phyloP scores from a whole-genome alignment of 2,888 invertebrate species.

The Cerceris rybyensis region DNA sequence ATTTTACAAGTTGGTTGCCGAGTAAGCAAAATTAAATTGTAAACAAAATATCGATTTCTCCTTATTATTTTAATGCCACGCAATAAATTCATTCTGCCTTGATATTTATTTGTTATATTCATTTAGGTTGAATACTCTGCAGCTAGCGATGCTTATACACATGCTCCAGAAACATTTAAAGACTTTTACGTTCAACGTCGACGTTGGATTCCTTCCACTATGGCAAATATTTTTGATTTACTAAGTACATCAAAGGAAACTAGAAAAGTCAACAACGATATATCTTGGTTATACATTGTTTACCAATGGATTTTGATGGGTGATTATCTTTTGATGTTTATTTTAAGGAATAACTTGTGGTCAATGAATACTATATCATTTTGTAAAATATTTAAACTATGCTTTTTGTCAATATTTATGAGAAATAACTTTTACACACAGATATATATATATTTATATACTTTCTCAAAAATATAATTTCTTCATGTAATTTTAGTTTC shows the following conservation, averaged over 20 bases:
- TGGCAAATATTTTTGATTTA: conserved; percentile 96
- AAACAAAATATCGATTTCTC: background rate
- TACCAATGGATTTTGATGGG: conserved; percentile 89
- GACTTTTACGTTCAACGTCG: conserved; percentile 97
- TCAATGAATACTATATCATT: no score
- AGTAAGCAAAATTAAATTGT: conserved; percentile 72
- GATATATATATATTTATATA: no score
- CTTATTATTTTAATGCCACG: background rate
- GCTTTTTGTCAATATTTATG: no score
- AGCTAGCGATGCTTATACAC: conserved; percentile 96
- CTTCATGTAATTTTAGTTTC: no score
- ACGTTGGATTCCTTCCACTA: conserved; percentile 98
- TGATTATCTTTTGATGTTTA: conserved; percentile 12
- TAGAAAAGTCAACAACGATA: conserved; percentile 92
- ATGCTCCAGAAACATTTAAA: conserved; percentile 95
- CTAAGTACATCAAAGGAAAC: conserved; percentile 90
- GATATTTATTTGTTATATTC: background rate
- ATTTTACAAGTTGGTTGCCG: conserved; percentile 95
- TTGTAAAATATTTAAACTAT: no score
- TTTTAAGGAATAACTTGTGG: no score
- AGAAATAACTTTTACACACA: no score
- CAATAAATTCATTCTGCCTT: no score
- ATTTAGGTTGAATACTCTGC: conserved; percentile 92
- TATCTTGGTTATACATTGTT: conserved; percentile 90
- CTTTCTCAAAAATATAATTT: no score